phyloP scores from a whole-genome alignment of 1,140 invertebrate species.

The Trichonephila clavipes region DNA sequence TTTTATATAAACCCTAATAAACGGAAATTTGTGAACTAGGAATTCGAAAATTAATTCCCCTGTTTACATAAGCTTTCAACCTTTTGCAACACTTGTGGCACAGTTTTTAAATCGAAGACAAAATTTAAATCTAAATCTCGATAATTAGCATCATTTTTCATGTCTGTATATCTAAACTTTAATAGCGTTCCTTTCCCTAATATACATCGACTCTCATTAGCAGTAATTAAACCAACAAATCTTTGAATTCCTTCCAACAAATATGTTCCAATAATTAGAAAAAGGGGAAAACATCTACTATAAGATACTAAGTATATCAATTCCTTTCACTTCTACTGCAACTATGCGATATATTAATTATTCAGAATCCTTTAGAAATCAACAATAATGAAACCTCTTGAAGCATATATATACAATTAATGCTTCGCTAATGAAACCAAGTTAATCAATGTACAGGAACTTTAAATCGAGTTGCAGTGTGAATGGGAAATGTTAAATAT shows the following conservation, averaged over 20 bases:
- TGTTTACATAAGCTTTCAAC: too few relatives aligned
- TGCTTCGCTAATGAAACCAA: background rate
- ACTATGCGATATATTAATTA: background rate
- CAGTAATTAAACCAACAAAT: background rate
- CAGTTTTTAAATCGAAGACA: background rate
- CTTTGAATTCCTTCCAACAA: background rate
- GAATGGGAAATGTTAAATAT: background rate
- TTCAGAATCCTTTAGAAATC: background rate
- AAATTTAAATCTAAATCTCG: background rate
- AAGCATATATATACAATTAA: conserved; percentile 17
- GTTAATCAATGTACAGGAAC: conserved; percentile 17
- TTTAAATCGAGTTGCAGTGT: conserved; percentile 18
- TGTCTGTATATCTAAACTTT: background rate
- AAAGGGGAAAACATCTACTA: background rate
- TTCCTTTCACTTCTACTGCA: conserved; percentile 11
- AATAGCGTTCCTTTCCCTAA: background rate
- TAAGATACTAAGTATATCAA: background rate
- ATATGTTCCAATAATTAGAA: background rate
- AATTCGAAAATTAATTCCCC: too few relatives aligned
- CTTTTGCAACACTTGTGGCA: too few relatives aligned
- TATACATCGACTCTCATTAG: background rate
- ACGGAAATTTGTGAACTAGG: too few relatives aligned
- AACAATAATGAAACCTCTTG: background rate
- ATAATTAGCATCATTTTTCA: background rate
- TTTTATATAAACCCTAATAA: too few relatives aligned